Evolutionary conservation across 2,888 invertebrate species (phyloP), one percentile per base, ranked within the genome.

Genomic region (Chrysodeixis includens): DNA sequence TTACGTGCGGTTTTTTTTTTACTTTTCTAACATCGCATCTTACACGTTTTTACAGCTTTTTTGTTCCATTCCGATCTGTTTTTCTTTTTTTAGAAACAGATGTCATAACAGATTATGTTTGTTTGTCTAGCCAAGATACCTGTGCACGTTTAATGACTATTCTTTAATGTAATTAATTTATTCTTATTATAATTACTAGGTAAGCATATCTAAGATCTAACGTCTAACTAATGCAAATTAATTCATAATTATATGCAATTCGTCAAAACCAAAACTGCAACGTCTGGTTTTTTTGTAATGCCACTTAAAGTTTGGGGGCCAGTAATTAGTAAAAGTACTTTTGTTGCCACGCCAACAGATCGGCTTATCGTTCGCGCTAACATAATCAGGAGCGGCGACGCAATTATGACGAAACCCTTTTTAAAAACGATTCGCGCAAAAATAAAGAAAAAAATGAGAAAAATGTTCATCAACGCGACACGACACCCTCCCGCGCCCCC

Each of bases 391-490:
- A 89, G 88, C 88, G 87, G 86, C 90, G 90, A 91, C 90, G 93
- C 93, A 93, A 95, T 94, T 94, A 95, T 95, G 94, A 94, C 90
- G 93, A 93, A 94, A 94, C 94, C 94, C 94, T 93, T 89, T 87
- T 95, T 93, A 94, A 94, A 94, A 95, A 92, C 94, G 94, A 93
- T 94, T 95, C 94, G 93, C 93, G 91, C 91, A 88, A 93, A 93
- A 94, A 94, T 91, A 92, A 93, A 91, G 90, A 92, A 93, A 93
- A 71, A 94, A 93, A 93, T 89, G 92, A 93, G 93, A 94, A 94
- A 94, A 95, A 94, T 93, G 94, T 94, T 94, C 94, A 94, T 95
- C 94, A 95, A 94, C 95, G 94, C 94, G 94, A 94, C 95, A 94
- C 92, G 92, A 88, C 89, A 85, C 90, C 90, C 90, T 88, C 87